These are phyloP conservation scores for Tetragonisca angustula DNA, from an alignment of 2,888 invertebrate species.

Conservation along the genomic window DNA sequence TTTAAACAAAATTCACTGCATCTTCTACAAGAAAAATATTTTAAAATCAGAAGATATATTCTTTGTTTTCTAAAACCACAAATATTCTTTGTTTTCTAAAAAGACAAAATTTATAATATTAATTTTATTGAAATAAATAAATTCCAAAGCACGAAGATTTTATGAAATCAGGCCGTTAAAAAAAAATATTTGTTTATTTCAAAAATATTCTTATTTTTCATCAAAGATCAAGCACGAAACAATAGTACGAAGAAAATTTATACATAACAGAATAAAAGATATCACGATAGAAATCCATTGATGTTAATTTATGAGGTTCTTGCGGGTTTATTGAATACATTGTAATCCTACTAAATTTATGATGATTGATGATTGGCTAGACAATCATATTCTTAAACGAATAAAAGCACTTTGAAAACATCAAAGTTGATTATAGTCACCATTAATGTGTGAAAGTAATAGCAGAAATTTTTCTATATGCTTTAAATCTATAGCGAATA, in stretches of 20 bases:
- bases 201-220: neutral
- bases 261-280: neutral
- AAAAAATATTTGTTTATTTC: neutral
- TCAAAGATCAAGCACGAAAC: no score
- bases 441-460: slow-evolving; percentile 17
- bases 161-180: no score
- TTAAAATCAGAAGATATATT: no score
- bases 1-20: no score
- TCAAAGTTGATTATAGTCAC: slow-evolving; percentile 35
- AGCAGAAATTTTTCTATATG: neutral
- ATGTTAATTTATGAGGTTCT: slow-evolving; percentile 36
- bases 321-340: slow-evolving; percentile 32
- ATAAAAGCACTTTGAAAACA: slow-evolving; percentile 30
- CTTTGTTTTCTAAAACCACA: no score
- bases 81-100: neutral
- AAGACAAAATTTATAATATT: neutral
- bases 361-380: slow-evolving; percentile 46
- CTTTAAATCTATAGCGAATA: slow-evolving; percentile 32
- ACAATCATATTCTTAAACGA: slow-evolving; percentile 23
- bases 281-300: slow-evolving; percentile 17
- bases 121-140: neutral
- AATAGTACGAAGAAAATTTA: neutral
- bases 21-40: neutral
- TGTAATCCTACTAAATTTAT: slow-evolving; percentile 39
- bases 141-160: neutral